Percentiles rank a stretch among this genome's conserved stretches.
Evolutionary conservation across 1,140 invertebrate species (phyloP).

Genomic region (Tetraneura akinire): DNA sequence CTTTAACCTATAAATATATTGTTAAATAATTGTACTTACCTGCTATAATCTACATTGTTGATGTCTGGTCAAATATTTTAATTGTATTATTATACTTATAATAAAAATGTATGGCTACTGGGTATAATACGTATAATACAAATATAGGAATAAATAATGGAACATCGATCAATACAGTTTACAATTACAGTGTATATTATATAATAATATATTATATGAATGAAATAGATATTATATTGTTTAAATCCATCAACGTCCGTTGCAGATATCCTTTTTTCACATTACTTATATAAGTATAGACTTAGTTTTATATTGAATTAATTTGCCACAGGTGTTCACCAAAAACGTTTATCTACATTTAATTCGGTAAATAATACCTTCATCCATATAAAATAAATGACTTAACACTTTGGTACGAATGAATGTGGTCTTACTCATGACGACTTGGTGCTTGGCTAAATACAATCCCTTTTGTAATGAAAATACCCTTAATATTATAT

Average conservation of each 20-base stretch:
- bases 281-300: too few species aligned
- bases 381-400: neutral
- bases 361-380: neutral
- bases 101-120: too few species aligned
- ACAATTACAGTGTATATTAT: neutral
- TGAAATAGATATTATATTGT: neutral
- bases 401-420: neutral
- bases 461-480: too few species aligned
- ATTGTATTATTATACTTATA: neutral
- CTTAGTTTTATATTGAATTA: neutral
- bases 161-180: neutral
- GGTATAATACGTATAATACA: too few species aligned
- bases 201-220: neutral
- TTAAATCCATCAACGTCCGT: neutral
- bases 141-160: neutral
- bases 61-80: too few species aligned
- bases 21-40: too few species aligned
- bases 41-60: too few species aligned
- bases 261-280: neutral
- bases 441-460: too few species aligned
- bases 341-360: neutral
- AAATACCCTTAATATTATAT: too few species aligned
- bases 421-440: neutral
- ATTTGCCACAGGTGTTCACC: neutral
- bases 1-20: too few species aligned